phyloP scores from a whole-genome alignment of 2,888 invertebrate genomes.

The Reticulitermes lucifugus region DNA sequence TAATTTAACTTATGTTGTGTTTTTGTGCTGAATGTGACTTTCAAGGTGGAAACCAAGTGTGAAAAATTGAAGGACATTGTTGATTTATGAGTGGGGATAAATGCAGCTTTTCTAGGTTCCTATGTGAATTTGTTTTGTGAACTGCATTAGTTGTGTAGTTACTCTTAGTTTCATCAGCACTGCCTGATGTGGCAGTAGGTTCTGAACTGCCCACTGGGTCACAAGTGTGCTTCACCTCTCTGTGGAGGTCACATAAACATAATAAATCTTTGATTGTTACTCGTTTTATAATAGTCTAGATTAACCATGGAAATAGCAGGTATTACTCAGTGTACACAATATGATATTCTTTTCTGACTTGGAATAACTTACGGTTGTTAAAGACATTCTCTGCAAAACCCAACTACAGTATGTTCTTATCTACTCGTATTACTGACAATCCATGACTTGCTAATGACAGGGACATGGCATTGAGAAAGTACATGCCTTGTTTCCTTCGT shows the following conservation, averaged over 20 bases:
- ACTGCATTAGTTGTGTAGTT: conserved; percentile 10
- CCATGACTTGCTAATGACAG: conserved; percentile 32
- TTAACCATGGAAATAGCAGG: conserved; percentile 42
- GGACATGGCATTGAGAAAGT: conserved; percentile 35
- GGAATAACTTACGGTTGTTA: conserved; percentile 37
- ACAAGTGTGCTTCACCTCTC: conserved; percentile 53
- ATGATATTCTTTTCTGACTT: conserved; percentile 47
- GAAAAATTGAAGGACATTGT: conserved; percentile 9
- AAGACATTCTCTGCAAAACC: conserved; percentile 53
- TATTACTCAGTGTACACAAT: conserved; percentile 49
- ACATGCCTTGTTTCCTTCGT: conserved; percentile 41
- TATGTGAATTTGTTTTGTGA: conserved; percentile 35
- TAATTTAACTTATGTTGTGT: conserved; percentile 36
- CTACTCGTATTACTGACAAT: conserved; percentile 37
- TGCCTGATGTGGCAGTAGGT: conserved; percentile 18
- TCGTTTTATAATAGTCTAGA: conserved; percentile 51
- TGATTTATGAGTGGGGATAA: not conserved
- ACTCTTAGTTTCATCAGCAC: conserved; percentile 53
- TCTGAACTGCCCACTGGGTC: conserved; percentile 46
- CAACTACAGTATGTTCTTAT: conserved; percentile 40
- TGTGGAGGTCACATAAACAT: conserved; percentile 49
- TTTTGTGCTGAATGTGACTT: conserved; percentile 13
- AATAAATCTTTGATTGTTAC: conserved; percentile 53
- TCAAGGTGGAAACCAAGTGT: conserved; percentile 12
- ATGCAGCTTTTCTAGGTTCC: conserved; percentile 23